A percentile compares a stretch with the other conserved stretches of the same genome.
Conservation (phyloP, 2,888 invertebrate species). For the Zaprionus obscuricornis region DNA sequence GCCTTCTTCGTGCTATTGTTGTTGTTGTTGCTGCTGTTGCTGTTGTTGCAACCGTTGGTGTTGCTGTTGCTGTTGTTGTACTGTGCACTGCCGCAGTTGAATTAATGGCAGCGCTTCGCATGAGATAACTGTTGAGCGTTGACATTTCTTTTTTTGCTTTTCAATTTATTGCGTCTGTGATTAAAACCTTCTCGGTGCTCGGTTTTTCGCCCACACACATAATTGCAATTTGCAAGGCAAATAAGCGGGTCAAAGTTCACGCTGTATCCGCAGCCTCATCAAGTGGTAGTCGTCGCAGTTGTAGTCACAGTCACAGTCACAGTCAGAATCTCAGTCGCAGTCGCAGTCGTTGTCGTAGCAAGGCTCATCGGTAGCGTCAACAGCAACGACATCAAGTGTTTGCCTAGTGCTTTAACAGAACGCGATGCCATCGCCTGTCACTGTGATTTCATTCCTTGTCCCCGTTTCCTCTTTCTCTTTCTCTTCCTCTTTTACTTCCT, state of each 20-base stretch:
- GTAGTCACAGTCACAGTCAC: neutral
- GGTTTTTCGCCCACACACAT: constrained; percentile 37
- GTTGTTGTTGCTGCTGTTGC: constrained; percentile 22
- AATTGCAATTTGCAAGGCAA: constrained; percentile 72
- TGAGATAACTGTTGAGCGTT: constrained; percentile 36
- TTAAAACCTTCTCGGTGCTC: constrained; percentile 36
- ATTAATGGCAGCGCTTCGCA: constrained; percentile 34
- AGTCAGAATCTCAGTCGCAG: neutral
- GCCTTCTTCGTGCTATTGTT: constrained; percentile 37
- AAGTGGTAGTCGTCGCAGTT: neutral
- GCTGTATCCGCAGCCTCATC: constrained; percentile 7
- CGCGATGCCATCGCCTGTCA: constrained; percentile 34
- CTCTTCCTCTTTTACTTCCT: neutral
- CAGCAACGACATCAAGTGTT: constrained; percentile 42
- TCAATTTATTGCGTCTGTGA: constrained; percentile 40
- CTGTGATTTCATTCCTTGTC: too few species aligned
- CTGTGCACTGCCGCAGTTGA: too few species aligned
- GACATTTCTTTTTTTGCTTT: constrained; percentile 46
- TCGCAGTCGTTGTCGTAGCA: constrained; percentile 12
- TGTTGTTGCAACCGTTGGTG: constrained; percentile 22
- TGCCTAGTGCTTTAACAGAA: constrained; percentile 28
- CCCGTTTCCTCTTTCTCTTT: neutral
- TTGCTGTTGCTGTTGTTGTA: constrained; percentile 25
- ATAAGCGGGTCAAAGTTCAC: constrained; percentile 48
- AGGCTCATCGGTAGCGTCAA: constrained; percentile 25